phyloP scores from a whole-genome alignment of 2,113 vertebrate species.

The Alligator sinensis region DNA sequence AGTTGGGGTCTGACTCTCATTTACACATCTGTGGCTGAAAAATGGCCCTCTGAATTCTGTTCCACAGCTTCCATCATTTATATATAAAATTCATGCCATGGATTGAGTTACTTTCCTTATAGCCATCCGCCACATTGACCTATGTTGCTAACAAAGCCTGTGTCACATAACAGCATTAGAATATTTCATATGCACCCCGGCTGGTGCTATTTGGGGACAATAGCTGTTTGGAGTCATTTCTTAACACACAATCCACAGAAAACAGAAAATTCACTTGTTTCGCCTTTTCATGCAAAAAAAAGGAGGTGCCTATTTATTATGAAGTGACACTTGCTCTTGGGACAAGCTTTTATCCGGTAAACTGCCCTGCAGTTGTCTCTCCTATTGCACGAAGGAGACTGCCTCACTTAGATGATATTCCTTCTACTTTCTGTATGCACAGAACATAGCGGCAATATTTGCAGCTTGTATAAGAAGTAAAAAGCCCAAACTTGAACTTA shows the following conservation, averaged over 20 bases:
- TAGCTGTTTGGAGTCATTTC: fast-evolving
- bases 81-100: not conserved
- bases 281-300: not conserved
- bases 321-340: not conserved
- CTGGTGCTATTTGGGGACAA: not conserved
- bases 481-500: not conserved
- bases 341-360: not conserved
- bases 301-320: not conserved
- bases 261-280: fast-evolving
- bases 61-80: not conserved
- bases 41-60: not conserved
- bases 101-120: not conserved
- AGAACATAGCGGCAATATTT: not conserved
- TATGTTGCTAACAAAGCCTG: not conserved
- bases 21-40: too few species aligned
- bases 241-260: not conserved
- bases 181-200: not conserved
- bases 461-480: not conserved
- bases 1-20: too few species aligned
- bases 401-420: not conserved
- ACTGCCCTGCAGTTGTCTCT: not conserved
- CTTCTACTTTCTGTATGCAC: not conserved
- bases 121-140: not conserved
- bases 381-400: not conserved
- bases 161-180: not conserved